Percentiles rank a stretch among this genome's conserved stretches.
Evolutionary conservation across 2,888 invertebrate genomes (phyloP).

Genomic region (Gortyna flavago): DNA sequence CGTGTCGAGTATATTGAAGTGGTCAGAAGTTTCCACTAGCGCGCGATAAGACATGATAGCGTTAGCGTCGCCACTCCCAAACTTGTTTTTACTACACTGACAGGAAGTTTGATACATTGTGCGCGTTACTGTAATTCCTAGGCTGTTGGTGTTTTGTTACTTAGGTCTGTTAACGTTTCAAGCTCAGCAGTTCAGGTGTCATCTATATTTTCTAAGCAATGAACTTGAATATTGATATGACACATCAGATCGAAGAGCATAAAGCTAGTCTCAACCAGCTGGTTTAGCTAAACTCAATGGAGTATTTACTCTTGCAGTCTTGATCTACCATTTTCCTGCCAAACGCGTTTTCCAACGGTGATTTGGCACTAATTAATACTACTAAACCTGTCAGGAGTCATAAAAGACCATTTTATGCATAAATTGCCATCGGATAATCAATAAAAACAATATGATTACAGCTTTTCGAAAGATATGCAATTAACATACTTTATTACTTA

Average conservation of each 20-base stretch:
- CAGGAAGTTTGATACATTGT: constrained; percentile 65
- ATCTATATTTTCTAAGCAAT: background rate
- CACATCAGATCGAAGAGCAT: no score
- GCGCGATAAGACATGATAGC: constrained; percentile 76
- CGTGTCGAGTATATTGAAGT: constrained; percentile 67
- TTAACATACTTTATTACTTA: constrained; percentile 20
- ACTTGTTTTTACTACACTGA: constrained; percentile 70
- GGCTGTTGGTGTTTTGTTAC: constrained; percentile 2
- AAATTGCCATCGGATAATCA: background rate
- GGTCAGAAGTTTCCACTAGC: constrained; percentile 84
- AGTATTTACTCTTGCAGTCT: background rate
- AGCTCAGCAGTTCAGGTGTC: background rate
- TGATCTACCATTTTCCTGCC: background rate
- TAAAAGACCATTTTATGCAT: constrained; percentile 23
- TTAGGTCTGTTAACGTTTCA: constrained; percentile 1
- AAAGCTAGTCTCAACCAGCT: background rate
- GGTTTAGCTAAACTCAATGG: background rate
- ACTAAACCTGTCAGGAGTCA: constrained; percentile 18
- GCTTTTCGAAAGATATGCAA: constrained; percentile 6
- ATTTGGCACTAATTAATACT: constrained; percentile 25
- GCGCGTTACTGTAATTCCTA: constrained; percentile 50
- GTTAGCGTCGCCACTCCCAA: constrained; percentile 72
- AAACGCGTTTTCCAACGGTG: constrained; percentile 9
- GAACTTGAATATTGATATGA: background rate
- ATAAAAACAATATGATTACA: constrained; percentile 7